Conservation (phyloP, 37 sponge, comb jelly and placozoan genomes). For the Bolinopsis microptera region DNA sequence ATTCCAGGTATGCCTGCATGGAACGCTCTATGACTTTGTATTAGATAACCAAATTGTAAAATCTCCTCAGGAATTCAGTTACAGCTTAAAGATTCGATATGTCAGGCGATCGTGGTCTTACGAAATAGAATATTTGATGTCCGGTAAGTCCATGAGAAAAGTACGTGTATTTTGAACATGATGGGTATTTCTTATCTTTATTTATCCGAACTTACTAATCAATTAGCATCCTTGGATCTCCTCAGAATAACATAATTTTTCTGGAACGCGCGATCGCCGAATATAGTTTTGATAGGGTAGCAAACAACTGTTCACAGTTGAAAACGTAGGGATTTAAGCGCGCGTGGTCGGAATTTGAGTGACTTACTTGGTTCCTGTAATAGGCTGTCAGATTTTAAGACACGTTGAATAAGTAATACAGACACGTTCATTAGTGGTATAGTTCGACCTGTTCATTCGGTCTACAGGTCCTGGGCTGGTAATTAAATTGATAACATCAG, state of each 20-base stretch:
- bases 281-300: background rate
- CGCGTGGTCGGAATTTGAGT: background rate
- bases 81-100: slow-evolving; percentile 57
- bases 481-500: too few relatives aligned
- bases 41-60: too few relatives aligned
- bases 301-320: background rate
- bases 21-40: too few relatives aligned
- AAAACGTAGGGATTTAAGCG: background rate
- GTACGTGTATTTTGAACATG: background rate
- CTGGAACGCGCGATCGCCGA: slow-evolving; percentile 11
- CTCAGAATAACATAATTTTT: too few relatives aligned
- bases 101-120: slow-evolving; percentile 25
- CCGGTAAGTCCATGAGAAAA: background rate
- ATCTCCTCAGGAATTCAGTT: slow-evolving; percentile 49
- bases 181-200: too few relatives aligned
- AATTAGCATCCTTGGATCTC: too few relatives aligned
- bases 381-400: background rate
- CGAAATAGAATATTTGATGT: slow-evolving; percentile 7
- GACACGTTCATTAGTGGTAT: too few relatives aligned
- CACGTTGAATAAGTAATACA: too few relatives aligned
- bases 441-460: too few relatives aligned
- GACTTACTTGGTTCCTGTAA: background rate
- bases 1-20: too few relatives aligned
- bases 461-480: too few relatives aligned
- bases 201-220: too few relatives aligned